These are phyloP conservation scores for Theodoxus fluviatilis DNA, from an alignment of 2,888 invertebrate species.

Conservation along the genomic window DNA sequence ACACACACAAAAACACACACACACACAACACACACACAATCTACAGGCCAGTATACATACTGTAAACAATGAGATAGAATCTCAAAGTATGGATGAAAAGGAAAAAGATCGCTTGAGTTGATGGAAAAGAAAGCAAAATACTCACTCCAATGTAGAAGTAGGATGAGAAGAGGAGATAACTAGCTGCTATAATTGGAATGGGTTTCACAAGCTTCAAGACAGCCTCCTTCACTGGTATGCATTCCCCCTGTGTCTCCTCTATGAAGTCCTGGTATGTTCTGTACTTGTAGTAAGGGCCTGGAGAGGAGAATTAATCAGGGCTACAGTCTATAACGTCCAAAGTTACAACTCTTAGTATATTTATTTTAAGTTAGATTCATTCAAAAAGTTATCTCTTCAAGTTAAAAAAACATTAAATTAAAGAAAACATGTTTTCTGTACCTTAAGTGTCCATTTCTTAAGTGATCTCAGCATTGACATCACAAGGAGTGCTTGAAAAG, in stretches of 20 bases:
- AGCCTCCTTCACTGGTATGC: conserved; percentile 41
- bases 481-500: too few relatives aligned
- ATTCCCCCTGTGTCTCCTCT: conserved; percentile 38
- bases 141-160: conserved; percentile 55
- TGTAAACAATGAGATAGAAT: too few relatives aligned
- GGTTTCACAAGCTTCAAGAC: conserved; percentile 44
- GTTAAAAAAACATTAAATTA: neutral
- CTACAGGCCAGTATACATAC: too few relatives aligned
- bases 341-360: neutral
- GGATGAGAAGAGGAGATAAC: conserved; percentile 51
- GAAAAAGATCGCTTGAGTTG: neutral
- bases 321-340: neutral
- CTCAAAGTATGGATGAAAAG: neutral
- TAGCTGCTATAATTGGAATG: conserved; percentile 50
- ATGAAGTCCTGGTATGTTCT: conserved; percentile 71
- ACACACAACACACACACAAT: too few relatives aligned
- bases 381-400: neutral
- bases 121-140: neutral
- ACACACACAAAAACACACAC: too few relatives aligned
- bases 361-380: neutral
- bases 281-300: conserved; percentile 93
- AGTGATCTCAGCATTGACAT: neutral
- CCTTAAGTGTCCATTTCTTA: neutral
- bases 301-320: conserved; percentile 27
- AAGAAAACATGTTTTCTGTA: neutral